Conservation (phyloP, 30 jellyfish, hydroid and myxozoan genomes). For the Hydractinia echinata region DNA sequence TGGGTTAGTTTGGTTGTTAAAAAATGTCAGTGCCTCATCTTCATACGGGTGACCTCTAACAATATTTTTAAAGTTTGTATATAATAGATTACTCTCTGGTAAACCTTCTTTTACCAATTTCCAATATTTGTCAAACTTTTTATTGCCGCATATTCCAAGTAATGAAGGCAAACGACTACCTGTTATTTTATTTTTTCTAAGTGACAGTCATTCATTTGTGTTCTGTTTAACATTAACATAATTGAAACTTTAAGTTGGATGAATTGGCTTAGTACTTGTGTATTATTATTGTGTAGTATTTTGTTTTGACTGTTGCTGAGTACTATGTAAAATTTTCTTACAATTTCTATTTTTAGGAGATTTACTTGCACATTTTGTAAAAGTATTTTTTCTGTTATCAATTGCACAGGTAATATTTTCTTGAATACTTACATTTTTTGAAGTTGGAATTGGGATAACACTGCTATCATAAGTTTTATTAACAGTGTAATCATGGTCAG, state of each 20-base stretch:
- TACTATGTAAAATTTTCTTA: not conserved
- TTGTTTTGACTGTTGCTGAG: no score
- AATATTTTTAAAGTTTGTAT: constrained; percentile 7
- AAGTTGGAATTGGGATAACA: not conserved
- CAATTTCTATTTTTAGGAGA: no score
- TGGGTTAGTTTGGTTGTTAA: constrained; percentile 11
- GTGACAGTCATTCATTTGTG: not conserved
- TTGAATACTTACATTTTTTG: no score
- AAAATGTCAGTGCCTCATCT: constrained; percentile 19
- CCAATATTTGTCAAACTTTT: constrained; percentile 23
- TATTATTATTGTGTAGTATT: not conserved
- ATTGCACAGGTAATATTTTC: no score
- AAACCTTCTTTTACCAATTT: not conserved
- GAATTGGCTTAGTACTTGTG: not conserved
- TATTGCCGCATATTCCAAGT: constrained; percentile 7
- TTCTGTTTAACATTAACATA: no score
- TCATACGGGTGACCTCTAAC: constrained; percentile 16
- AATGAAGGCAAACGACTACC: constrained; percentile 40
- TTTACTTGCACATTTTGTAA: no score
- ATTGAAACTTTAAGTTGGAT: no score
- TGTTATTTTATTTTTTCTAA: constrained; percentile 18
- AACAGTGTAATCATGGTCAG: constrained; percentile 1
- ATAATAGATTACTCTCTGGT: constrained; percentile 4
- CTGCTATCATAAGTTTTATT: not conserved
- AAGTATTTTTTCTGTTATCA: no score